Base-by-base conservation (phyloP, 2,888 invertebrate species). In the Aphidius colemani region DNA sequence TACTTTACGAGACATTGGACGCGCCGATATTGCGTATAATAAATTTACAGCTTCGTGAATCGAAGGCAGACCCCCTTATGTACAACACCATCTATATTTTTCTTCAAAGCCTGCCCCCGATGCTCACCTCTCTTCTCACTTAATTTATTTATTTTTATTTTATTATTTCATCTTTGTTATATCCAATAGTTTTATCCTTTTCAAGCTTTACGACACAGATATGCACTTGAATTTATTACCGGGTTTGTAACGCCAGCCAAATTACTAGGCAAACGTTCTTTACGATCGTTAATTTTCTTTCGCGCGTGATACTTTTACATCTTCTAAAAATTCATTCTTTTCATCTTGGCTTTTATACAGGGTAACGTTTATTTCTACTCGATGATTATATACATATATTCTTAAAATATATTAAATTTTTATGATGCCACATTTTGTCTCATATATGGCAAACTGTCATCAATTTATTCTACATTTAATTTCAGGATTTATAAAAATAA, bases 251-350 rank as follows among this genome's bases (percentile, higher is more conserved):
- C 67, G 70, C 71, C 70, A 70, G 69, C 69, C 70, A 70, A 70
- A 71, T 70, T 71, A 71, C 70, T 69, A 69, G 69, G 68, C 69
- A 67, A 69, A 66, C 63, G 70, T 71, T 71, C 70, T 71, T 71
- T 71, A 71, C 71, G 71, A 69, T 71, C 70, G 67, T 71, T 71
- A 71, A 71, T 69, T 68, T 70, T 65, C 60, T 64, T 62, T 53
- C 65, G 60, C 56, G 56, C 56, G 59, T 58, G 61, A 51, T 13
- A 43, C 53, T 44, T 59, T 59, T 30, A 43, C 59, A 45, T 53
- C 40, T 50, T 40, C 8, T 11, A 13, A 13, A 50, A 50, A 48
- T 43, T 43, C 45, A 18, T 30, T 11, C 1, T 50, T 40, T 13
- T 49, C 50, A 11, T 30, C 30, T 30, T 30, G 30, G 30, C 30